Evolutionary conservation across 2,797 vertebrate genomes (phyloP), one percentile per base, ranked within the genome.

Genomic region (Cyprinella venusta): DNA sequence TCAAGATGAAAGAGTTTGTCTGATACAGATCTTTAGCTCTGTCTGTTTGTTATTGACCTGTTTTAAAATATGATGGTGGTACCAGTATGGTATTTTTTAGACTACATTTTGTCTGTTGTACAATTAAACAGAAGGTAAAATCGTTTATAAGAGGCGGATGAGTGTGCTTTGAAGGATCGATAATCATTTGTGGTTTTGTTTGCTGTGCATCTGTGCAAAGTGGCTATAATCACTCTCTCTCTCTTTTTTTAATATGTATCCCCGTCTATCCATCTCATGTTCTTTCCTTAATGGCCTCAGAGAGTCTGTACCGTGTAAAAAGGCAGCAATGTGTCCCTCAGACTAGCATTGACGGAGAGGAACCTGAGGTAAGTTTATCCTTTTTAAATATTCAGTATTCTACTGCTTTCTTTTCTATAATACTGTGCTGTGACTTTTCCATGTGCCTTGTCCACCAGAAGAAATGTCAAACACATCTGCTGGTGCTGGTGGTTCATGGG

Each of bases 401-500:
- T 40, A 45, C 30, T 80, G 18, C 16, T 24, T 40, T 18, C 42
- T 81, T 67, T 67, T 84, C 21, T 77, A 33, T 80, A n/a, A 21
- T 19, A 42, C 68, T 69, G 19, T 69, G 24, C 19, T 6, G 30
- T 65, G 52, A 83, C 64, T 5, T 77, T 65, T 74, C 5, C n/a
- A 2, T 77, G 26, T 77, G 3, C 52, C 38, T 76, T 40, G 26
- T 82, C 79, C 88, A 76, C 61, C 87, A 95, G 90, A 94, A 89
- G 74, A 96, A 94, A 88, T 99, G 97, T 90, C 96, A 96, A 91
- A 97, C 96, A 0, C 97, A 96, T 0, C 96, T 98, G 74, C 93
- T 99, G 86, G 94, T 98, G 89, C 94, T 99, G 33, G 95, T 98
- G 85, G 95, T 99, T 6, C 98, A 99, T 0, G 98, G 98, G 0